Base-by-base conservation (phyloP, 2,113 vertebrate genomes). In the Passerina amoena region DNA sequence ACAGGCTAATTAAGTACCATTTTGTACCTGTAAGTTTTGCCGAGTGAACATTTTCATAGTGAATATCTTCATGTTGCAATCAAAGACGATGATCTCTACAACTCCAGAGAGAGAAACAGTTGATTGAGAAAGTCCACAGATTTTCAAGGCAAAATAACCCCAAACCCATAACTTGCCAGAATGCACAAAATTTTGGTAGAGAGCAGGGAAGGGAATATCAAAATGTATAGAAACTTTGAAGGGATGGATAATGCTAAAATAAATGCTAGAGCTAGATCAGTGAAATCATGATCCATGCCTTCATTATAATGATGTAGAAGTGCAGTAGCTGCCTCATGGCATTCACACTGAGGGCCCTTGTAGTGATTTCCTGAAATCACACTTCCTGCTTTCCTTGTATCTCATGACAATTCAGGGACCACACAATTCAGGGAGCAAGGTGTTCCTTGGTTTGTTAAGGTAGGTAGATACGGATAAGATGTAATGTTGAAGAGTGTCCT, bases 311-410 rank as follows among this genome's bases (percentile, higher is more conserved):
- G 50, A 2, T 38, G 35, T 19, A n/a, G 27, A 84, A 60, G 30
- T 64, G 18, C 7, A 16, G 8, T 11, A 47, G 20, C 20, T 80
- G 18, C 15, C 37, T 56, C 20, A 22, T 10, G 53, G 21, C 25
- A 50, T n/a, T 25, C 10, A 17, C 23, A 3, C 1, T 4, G 33
- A 54, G 15, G 14, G 4, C 7, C 4, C 8, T 16, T 2, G 13
- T 42, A 5, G 3, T 60, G 12, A 31, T 22, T 2, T 13, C 48
- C 38, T 75, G 31, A 53, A 56, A 24, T 23, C 4, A 0, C 0
- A 0, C 20, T 60, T 65, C n/a, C 11, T 44, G 19, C 4, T 40
- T 47, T 81, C 48, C 20, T 48, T 54, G 6, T 35, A 31, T 14
- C 48, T 38, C 42, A 50, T 61, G 5, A 7, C 30, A 33, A 5